Conservation (phyloP, 2,113 vertebrate genomes). For the Cepphus grylle region DNA sequence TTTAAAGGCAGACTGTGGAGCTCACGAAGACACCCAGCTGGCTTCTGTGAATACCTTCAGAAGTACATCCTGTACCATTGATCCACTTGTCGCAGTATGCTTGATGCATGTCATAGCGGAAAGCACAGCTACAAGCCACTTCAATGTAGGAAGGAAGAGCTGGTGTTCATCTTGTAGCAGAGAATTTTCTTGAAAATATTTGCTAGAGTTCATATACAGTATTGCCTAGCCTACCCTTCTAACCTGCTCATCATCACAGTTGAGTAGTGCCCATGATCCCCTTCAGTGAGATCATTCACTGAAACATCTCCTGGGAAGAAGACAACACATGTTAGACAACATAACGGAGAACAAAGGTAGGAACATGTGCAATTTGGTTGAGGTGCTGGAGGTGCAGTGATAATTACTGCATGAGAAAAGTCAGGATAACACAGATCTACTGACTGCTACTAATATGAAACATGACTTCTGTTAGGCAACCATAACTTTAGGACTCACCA, state of each 20-base stretch:
- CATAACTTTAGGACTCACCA: not conserved
- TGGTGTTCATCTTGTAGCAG: not conserved
- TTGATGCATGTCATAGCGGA: not conserved
- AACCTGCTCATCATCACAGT: not conserved
- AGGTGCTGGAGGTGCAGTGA: not conserved
- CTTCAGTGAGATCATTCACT: not conserved
- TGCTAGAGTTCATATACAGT: not conserved
- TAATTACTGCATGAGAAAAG: not conserved
- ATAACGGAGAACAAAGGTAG: not conserved
- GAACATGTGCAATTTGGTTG: not conserved
- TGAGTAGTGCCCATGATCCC: not conserved
- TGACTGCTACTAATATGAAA: not conserved
- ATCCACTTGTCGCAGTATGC: fast-evolving
- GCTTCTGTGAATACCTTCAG: not conserved
- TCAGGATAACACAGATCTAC: not conserved
- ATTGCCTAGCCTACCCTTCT: not conserved
- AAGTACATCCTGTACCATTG: not conserved
- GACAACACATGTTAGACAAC: not conserved
- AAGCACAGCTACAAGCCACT: not conserved
- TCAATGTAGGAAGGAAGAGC: not conserved
- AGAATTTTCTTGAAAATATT: not conserved
- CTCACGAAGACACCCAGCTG: not conserved
- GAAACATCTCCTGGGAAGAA: not conserved
- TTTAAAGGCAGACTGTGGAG: not conserved
- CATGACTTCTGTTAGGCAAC: not conserved